Percentiles rank a stretch among this genome's conserved stretches.
phyloP scores from a whole-genome alignment of 2,113 vertebrate genomes.

The Menura novaehollandiae region DNA sequence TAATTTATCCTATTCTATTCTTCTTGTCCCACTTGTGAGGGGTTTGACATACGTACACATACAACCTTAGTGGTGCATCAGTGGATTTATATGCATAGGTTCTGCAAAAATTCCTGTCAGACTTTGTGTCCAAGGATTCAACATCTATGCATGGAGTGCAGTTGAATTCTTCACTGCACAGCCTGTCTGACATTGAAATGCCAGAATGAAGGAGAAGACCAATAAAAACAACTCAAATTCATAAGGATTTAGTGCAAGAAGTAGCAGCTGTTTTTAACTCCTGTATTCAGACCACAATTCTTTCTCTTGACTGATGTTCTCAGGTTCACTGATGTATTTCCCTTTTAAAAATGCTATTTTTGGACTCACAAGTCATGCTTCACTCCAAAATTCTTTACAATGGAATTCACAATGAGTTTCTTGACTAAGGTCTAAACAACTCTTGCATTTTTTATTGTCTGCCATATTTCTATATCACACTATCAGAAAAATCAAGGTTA shows the following conservation, averaged over 20 bases:
- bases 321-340: not conserved
- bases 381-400: not conserved
- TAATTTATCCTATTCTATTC: no score
- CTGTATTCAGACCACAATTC: not conserved
- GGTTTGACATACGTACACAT: not conserved
- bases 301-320: not conserved
- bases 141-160: not conserved
- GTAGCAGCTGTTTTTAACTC: not conserved
- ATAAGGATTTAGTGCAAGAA: not conserved
- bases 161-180: not conserved
- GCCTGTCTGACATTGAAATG: not conserved
- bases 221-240: not conserved
- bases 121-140: not conserved
- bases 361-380: not conserved
- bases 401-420: not conserved
- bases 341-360: not conserved
- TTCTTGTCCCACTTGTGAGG: not conserved
- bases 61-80: not conserved
- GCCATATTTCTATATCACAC: not conserved
- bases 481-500: conserved; percentile 9
- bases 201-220: not conserved
- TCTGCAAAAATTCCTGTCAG: not conserved
- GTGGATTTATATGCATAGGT: not conserved
- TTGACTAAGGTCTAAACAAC: not conserved
- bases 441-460: not conserved